These are phyloP conservation scores for Smittia sp. DNA, from an alignment of 2,888 invertebrate genomes.

Conservation along the genomic window DNA sequence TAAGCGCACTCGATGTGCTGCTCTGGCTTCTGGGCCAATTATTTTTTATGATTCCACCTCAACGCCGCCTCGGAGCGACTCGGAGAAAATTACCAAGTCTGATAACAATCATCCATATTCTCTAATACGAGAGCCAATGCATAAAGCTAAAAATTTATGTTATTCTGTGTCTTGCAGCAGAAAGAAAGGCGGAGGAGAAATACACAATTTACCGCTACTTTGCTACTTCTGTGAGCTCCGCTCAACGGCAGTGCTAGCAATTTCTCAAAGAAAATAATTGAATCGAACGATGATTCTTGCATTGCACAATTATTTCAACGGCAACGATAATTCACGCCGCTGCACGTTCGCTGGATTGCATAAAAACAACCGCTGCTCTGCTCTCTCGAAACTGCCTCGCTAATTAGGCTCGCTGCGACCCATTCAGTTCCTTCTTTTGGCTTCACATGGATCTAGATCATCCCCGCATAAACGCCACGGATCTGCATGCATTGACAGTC, in stretches of 20 bases:
- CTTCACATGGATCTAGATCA: background rate
- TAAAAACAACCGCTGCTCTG: background rate
- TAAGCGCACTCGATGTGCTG: background rate
- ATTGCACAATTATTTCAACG: constrained; percentile 2
- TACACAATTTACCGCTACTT: constrained; percentile 36
- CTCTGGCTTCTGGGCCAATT: background rate
- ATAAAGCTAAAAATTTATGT: background rate
- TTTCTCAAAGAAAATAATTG: constrained; percentile 2
- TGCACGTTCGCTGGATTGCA: background rate
- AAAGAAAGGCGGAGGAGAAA: background rate
- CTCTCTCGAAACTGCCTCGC: no score
- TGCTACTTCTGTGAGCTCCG: background rate
- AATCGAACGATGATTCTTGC: constrained; percentile 1
- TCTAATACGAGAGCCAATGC: background rate
- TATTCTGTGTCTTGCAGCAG: background rate
- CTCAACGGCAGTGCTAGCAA: background rate
- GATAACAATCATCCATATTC: background rate
- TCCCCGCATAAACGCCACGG: background rate
- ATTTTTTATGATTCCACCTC: constrained; percentile 6
- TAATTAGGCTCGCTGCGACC: no score
- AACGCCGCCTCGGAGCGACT: background rate
- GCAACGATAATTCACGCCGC: background rate
- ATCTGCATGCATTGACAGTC: no score
- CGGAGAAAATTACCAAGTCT: background rate
- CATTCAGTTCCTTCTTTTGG: no score